Evolutionary conservation across 2,113 vertebrate genomes (phyloP), one percentile per base, ranked within the genome.

Genomic region (Pitta sordida): DNA sequence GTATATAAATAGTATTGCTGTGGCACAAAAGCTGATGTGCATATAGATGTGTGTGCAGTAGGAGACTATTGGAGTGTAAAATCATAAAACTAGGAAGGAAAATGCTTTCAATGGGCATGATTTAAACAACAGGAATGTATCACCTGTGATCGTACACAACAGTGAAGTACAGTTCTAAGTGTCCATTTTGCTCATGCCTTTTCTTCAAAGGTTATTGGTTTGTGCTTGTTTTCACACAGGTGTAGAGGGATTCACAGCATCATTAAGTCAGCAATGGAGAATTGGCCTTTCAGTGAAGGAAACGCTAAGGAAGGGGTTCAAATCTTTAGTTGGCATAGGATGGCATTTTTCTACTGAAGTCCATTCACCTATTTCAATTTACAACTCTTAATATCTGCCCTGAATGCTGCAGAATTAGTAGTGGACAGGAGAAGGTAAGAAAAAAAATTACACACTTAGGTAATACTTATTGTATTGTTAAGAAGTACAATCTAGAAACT

Each of bases 401-500:
- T 85, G 17, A 85, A 71, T 77, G 39, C 39, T 81, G 30, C 27
- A 64, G 16, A 68, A 68, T 70, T 11, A 80, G 62, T 37, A 62
- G 20, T 74, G 30, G 49, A 53, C 11, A 26, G 60, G 27, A 48
- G 44, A 56, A 52, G 8, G 17, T 44, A 52, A 19, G 5, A 34
- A 82, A 84, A 85, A 91, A 64, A 6, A n/a, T n/a, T 24, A 39
- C 20, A 53, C 6, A 53, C 8, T 60, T 56, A 74, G 58, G 18
- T 69, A 76, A 75, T 79, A 44, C 32, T 18, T 36, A 10, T 76
- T 49, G 24, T 13, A 18, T 10, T 32, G 10, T 62, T 81, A 67
- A 48, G 59, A 91, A 92, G 39, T 39, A n/a, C 51, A 85, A 68
- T 64, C 97, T 98, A 98, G 96, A 98, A 96, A 82, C 94, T 97